Percentiles rank a stretch among this genome's conserved stretches.
Evolutionary conservation across 1,140 invertebrate species (phyloP).

Genomic region (Drosophila punjabiensis): DNA sequence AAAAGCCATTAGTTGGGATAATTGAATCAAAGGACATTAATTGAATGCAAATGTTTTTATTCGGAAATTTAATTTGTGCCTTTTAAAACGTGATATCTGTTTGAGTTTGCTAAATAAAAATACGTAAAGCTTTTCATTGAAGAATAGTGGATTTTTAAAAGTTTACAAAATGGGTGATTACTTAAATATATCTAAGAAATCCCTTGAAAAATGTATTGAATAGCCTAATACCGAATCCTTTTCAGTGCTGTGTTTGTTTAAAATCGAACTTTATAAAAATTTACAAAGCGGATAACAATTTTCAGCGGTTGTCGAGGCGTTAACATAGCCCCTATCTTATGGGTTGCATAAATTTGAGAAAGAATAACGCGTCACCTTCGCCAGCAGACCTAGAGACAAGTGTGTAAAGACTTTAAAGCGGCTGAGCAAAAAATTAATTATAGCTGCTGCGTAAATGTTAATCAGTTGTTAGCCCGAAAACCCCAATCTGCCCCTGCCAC

Average conservation of each 20-base stretch:
- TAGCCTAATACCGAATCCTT: neutral
- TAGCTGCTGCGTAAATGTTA: conserved; percentile 57
- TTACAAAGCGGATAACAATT: neutral
- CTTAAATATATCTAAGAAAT: neutral
- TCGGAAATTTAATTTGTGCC: neutral
- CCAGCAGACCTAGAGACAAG: conserved; percentile 40
- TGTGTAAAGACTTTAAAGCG: conserved; percentile 55
- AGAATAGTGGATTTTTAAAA: too few relatives aligned
- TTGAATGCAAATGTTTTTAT: neutral
- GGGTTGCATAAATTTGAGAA: conserved; percentile 52
- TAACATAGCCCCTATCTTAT: conserved; percentile 29
- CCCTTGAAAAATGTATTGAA: neutral
- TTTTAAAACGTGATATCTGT: neutral
- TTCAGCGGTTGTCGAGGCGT: conserved; percentile 11
- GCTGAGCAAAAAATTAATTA: conserved; percentile 34
- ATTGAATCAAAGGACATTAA: conserved; percentile 13
- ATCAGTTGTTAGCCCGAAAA: conserved; percentile 48
- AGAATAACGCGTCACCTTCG: conserved; percentile 30
- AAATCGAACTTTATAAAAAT: neutral
- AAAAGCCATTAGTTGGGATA: neutral
- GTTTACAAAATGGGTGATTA: neutral
- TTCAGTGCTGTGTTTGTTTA: conserved; percentile 6
- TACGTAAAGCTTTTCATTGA: too few relatives aligned
- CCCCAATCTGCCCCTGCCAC: conserved; percentile 22
- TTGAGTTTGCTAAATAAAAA: neutral